phyloP scores from a whole-genome alignment of 2,113 vertebrate genomes.

The Pyxicephalus adspersus region DNA sequence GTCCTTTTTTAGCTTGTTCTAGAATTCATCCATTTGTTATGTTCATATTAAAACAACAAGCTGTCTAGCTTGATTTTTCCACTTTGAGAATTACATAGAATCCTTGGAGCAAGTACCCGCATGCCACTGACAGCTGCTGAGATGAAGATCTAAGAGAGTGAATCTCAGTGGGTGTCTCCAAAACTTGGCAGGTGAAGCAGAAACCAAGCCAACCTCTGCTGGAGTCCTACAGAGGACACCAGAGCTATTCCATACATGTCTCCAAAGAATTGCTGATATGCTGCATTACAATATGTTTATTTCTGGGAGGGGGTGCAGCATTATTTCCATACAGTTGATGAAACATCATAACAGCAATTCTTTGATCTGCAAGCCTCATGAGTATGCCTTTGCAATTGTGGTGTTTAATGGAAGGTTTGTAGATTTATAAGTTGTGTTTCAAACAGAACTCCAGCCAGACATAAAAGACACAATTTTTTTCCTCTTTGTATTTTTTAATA shows the following conservation, averaged over 20 bases:
- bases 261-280: slow-evolving; percentile 8
- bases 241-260: slow-evolving; percentile 36
- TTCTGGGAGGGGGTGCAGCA: neutral
- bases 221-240: slow-evolving; percentile 23
- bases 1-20: neutral
- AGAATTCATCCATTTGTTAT: neutral
- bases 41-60: slow-evolving; percentile 26
- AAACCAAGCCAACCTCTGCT: slow-evolving; percentile 60
- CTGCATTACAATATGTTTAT: neutral
- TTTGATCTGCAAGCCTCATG: slow-evolving; percentile 1
- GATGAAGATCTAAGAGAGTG: slow-evolving; percentile 52
- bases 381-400: neutral
- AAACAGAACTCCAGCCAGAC: neutral
- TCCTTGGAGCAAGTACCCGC: slow-evolving; percentile 58
- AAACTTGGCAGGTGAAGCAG: slow-evolving; percentile 72
- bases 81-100: slow-evolving; percentile 39
- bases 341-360: slow-evolving; percentile 3
- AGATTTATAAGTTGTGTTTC: neutral
- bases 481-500: neutral
- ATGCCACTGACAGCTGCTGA: slow-evolving; percentile 64
- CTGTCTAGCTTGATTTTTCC: slow-evolving; percentile 47
- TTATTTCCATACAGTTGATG: slow-evolving; percentile 11
- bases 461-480: neutral
- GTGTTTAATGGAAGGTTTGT: neutral
- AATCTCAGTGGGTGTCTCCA: slow-evolving; percentile 63